A percentile compares a stretch with the other conserved stretches of the same genome.
Conservation (phyloP, 2,888 invertebrate genomes). For the Cephus nigrinus region DNA sequence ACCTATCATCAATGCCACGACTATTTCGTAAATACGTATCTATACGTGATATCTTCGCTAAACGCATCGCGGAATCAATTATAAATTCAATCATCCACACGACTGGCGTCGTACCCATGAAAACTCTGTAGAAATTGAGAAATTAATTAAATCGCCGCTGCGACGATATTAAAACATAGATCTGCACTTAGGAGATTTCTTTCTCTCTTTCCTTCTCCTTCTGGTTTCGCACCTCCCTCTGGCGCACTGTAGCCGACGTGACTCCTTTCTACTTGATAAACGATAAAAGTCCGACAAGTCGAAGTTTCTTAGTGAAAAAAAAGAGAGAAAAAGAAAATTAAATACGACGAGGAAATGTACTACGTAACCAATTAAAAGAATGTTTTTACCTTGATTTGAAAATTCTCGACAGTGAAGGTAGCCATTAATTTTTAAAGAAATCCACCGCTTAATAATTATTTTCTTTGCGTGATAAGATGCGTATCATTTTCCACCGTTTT, state of each 20-base stretch:
- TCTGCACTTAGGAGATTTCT: slow-evolving; percentile 42
- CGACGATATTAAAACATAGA: slow-evolving; percentile 42
- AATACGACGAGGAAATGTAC: background rate
- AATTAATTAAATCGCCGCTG: slow-evolving; percentile 43
- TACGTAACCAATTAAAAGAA: background rate
- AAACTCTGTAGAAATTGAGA: slow-evolving; percentile 27
- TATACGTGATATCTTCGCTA: background rate
- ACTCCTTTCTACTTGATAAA: background rate
- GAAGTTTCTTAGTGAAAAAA: background rate
- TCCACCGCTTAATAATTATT: background rate
- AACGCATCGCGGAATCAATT: background rate
- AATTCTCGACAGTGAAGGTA: background rate
- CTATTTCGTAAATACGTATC: background rate
- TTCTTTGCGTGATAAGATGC: background rate
- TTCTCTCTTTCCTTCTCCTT: background rate
- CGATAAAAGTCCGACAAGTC: background rate
- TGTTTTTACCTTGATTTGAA: background rate
- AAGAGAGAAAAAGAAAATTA: background rate
- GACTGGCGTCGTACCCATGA: background rate
- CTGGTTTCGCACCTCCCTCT: background rate
- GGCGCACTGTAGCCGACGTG: background rate
- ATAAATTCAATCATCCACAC: background rate
- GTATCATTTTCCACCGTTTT: background rate
- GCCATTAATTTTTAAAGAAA: background rate
- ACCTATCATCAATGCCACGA: background rate